Conservation (phyloP, 2,888 invertebrate species). For the Tridacna gigas region DNA sequence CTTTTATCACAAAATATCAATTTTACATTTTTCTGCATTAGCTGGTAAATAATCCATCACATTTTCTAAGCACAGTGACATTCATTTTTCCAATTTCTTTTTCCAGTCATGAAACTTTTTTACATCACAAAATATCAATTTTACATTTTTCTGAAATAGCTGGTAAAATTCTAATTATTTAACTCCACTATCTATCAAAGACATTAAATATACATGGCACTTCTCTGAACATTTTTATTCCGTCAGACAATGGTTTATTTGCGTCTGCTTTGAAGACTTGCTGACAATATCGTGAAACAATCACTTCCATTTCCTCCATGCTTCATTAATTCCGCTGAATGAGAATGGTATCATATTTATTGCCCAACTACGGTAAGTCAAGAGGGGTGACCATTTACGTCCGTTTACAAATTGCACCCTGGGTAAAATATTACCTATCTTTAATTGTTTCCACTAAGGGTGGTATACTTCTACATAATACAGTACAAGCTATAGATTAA, state of each 20-base stretch:
- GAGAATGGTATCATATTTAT: conserved; percentile 47
- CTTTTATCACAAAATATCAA: too few species aligned
- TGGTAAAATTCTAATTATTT: background rate
- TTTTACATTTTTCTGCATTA: too few species aligned
- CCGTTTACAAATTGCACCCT: conserved; percentile 36
- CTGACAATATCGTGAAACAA: conserved; percentile 58
- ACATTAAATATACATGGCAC: background rate
- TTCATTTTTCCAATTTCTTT: too few species aligned
- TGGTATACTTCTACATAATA: conserved; percentile 35
- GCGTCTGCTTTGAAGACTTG: conserved; percentile 19
- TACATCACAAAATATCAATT: too few species aligned
- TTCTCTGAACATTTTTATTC: background rate
- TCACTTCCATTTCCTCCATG: conserved; percentile 57
- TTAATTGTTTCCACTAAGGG: conserved; percentile 51
- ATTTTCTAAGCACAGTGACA: too few species aligned
- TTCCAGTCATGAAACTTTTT: too few species aligned
- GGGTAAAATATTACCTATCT: conserved; percentile 39
- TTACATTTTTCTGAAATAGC: too few species aligned
- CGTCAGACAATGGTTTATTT: background rate
- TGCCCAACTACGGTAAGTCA: conserved; percentile 13
- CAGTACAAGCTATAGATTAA: conserved; percentile 34
- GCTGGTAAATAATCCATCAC: too few species aligned
- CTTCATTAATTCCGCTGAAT: conserved; percentile 51
- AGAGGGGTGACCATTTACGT: conserved; percentile 26
- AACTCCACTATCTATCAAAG: background rate